Percentiles rank a stretch among this genome's conserved stretches.
phyloP scores from a whole-genome alignment of 2,113 vertebrate species.

The Triplophysa dalaica region DNA sequence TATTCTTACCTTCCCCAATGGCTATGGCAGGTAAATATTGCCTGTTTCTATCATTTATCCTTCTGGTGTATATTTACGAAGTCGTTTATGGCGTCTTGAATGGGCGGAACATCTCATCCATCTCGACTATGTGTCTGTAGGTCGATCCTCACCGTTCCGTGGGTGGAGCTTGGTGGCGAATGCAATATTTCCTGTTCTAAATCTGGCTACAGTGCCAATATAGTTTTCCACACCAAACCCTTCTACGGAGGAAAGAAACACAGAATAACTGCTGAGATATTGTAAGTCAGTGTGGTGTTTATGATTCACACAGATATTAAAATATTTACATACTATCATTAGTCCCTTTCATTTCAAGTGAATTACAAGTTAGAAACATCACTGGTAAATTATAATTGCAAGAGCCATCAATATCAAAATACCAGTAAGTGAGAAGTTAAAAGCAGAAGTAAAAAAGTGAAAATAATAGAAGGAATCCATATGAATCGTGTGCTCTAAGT shows the following conservation, averaged over 20 bases:
- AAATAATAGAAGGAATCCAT: no score
- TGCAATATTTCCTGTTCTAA: slow-evolving; percentile 96
- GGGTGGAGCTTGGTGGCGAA: slow-evolving; percentile 98
- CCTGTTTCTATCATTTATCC: not conserved
- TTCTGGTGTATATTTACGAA: not conserved
- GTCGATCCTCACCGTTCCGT: slow-evolving; percentile 98
- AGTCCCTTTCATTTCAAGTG: no score
- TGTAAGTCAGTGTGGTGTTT: slow-evolving; percentile 77
- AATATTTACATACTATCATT: not conserved
- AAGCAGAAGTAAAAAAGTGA: no score
- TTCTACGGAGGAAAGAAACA: slow-evolving; percentile 99
- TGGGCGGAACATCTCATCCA: not conserved
- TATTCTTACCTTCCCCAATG: slow-evolving; percentile 97
- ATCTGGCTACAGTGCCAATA: slow-evolving; percentile 92
- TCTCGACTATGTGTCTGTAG: slow-evolving; percentile 62
- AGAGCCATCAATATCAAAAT: no score
- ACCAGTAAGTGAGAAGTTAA: no score
- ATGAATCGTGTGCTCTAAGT: no score
- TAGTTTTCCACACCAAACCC: slow-evolving; percentile 97
- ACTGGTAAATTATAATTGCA: no score
- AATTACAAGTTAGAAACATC: no score
- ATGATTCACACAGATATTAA: not conserved
- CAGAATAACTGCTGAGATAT: slow-evolving; percentile 96
- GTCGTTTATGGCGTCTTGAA: not conserved
- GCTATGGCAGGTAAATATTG: slow-evolving; percentile 89